Conservation (phyloP, 2,113 vertebrate genomes). For the Crotalus helleri region DNA sequence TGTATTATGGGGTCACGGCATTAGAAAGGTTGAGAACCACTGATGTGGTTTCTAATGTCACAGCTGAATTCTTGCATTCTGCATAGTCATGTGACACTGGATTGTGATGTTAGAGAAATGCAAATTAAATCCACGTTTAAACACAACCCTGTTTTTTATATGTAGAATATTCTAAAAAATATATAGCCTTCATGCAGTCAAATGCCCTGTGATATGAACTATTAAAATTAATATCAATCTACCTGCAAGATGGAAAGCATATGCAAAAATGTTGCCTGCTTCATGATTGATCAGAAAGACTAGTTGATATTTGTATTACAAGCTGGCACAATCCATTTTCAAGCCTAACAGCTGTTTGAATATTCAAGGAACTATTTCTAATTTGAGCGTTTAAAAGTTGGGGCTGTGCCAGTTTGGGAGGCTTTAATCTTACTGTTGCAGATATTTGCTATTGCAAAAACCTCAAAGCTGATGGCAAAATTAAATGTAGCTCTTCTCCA, state of each 20-base stretch:
- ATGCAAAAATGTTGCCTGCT: background rate
- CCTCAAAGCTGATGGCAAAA: fast-evolving
- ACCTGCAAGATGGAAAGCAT: background rate
- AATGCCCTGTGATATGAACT: background rate
- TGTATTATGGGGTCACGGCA: too few relatives aligned
- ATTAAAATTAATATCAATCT: background rate
- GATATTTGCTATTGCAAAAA: constrained; percentile 21
- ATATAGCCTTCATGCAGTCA: background rate
- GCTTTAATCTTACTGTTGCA: constrained; percentile 20
- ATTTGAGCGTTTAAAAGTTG: background rate
- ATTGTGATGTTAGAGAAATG: background rate
- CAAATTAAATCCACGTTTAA: background rate
- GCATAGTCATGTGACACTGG: background rate
- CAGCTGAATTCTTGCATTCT: background rate
- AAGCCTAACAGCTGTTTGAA: background rate
- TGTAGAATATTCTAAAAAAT: background rate
- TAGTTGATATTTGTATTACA: background rate
- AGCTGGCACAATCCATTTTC: background rate
- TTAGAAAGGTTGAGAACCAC: too few relatives aligned
- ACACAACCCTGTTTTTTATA: background rate
- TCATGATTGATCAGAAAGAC: background rate
- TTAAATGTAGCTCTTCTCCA: background rate
- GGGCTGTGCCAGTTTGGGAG: background rate
- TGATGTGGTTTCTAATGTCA: background rate
- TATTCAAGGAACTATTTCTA: constrained; percentile 8